Evolutionary conservation across 2,888 invertebrate genomes (phyloP).

Genomic region (Liposcelis brunnea): DNA sequence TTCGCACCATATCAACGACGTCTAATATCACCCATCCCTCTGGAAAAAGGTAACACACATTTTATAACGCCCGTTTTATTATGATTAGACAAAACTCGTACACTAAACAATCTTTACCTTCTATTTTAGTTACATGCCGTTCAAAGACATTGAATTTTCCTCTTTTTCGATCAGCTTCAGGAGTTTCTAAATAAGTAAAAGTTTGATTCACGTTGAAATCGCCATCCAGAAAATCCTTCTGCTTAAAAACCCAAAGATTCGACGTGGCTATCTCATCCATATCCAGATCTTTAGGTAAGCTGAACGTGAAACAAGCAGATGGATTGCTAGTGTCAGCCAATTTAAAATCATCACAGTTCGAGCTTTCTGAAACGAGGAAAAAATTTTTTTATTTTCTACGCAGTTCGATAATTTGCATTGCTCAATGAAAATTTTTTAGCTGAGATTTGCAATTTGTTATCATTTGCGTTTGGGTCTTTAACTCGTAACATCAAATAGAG

Average conservation of each 20-base stretch:
- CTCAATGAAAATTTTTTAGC: no score
- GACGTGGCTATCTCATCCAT: not conserved
- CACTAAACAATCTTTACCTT: not conserved
- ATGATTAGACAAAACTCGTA: no score
- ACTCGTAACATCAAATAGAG: no score
- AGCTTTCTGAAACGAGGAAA: no score
- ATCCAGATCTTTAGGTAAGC: not conserved
- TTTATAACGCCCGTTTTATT: no score
- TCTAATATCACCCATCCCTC: slow-evolving; percentile 72
- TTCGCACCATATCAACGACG: slow-evolving; percentile 53
- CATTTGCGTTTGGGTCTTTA: no score
- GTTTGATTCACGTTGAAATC: slow-evolving; percentile 2
- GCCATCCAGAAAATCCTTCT: not conserved
- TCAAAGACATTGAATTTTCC: not conserved
- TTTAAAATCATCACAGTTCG: no score
- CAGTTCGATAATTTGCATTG: no score
- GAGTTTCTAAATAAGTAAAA: not conserved
- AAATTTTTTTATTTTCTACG: no score
- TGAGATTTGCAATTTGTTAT: no score
- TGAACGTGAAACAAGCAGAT: not conserved
- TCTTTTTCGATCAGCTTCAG: no score
- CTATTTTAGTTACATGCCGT: not conserved
- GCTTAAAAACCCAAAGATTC: not conserved
- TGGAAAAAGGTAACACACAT: slow-evolving; percentile 22
- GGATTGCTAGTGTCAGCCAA: not conserved